Evolutionary conservation across 2,113 vertebrate species (phyloP).

Genomic region (Scortum barcoo): DNA sequence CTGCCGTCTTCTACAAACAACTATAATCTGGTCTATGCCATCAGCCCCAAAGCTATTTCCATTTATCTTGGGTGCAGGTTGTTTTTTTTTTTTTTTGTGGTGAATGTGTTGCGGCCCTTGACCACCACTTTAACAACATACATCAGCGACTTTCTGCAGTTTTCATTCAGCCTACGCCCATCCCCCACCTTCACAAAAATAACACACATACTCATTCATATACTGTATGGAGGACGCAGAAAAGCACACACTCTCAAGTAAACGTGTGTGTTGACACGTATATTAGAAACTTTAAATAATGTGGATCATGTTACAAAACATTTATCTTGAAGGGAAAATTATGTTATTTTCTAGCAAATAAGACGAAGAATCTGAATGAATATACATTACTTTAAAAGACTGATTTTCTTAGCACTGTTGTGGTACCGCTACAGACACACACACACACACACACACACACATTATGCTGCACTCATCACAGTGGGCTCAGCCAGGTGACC

Average conservation of each 20-base stretch:
- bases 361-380: background rate
- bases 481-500: constrained; percentile 56
- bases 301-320: background rate
- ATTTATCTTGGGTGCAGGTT: constrained; percentile 62
- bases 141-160: constrained; percentile 56
- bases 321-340: background rate
- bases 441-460: constrained; percentile 3
- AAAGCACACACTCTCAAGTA: background rate
- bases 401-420: background rate
- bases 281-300: background rate
- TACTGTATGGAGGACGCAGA: background rate
- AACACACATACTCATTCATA: constrained; percentile 23
- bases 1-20: constrained; percentile 65
- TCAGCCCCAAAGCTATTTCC: constrained; percentile 62
- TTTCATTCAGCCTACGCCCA: constrained; percentile 15
- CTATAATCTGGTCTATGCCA: constrained; percentile 74
- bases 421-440: background rate
- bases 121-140: constrained; percentile 64
- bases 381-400: background rate
- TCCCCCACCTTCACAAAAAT: constrained; percentile 26
- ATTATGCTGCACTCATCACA: background rate
- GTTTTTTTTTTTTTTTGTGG: constrained; percentile 24
- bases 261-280: background rate
- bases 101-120: constrained; percentile 57
- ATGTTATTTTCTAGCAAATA: background rate